Evolutionary conservation across 2,797 vertebrate genomes (phyloP), one percentile per base, ranked within the genome.

Genomic region (Pseudomugil gertrudae): DNA sequence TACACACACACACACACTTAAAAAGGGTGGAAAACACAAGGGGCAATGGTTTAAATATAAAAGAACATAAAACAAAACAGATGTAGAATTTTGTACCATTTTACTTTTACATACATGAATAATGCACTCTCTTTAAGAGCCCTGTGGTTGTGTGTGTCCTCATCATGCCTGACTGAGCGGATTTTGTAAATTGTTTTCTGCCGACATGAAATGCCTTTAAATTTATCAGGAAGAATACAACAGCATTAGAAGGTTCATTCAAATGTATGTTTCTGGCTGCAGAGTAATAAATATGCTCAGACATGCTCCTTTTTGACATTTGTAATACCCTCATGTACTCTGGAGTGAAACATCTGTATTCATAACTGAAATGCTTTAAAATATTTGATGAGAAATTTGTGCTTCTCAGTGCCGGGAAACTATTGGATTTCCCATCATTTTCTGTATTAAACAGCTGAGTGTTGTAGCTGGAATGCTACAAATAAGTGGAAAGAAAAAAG

Each of bases 391-490:
- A 5, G 14, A 54, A 54, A 38, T 23, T 38, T 38, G 23, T 36
- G 36, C 21, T 33, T 23, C 48, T 47, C 50, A 29, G 48, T 35
- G 19, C 27, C 53, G 36, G 36, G 38, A 68, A 68, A 56, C 36
- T 24, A n/a, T 47, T 56, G 9, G 19, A 8, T 65, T 65, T 57
- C 30, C 47, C 17, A 32, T 29, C n/a, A 47, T 48, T 61, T 21
- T 52, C 32, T 29, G 35, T 30, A 32, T 43, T 54, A 36, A 29
- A 54, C 13, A 30, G 14, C 24, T 56, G 54, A 35, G 7, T 38
- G 60, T 53, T 45, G 57, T 27, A 36, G 21, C 14, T 33, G 26
- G 9, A 27, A 69, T 55, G 26, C n/a, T n/a, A n/a, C n/a, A n/a
- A n/a, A n/a, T 17, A 36, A 32, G 29, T 19, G 36, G 52, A 26